Evolutionary conservation across 2,888 invertebrate species (phyloP).

Genomic region (Meiosimyza decipiens): DNA sequence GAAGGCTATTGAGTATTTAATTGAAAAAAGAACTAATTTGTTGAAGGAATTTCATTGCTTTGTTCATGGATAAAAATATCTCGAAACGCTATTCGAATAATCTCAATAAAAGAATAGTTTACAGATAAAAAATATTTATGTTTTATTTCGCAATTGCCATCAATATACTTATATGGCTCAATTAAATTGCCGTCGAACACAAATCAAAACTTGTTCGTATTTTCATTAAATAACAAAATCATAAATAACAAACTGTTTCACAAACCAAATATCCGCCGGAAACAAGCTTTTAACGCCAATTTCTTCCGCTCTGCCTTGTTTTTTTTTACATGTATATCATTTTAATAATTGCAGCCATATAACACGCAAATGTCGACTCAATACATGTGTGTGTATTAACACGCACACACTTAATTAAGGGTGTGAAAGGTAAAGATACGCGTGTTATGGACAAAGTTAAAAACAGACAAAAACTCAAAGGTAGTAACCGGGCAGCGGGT

Average conservation of each 20-base stretch:
- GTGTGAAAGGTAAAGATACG: constrained; percentile 63
- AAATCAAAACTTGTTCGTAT: neutral
- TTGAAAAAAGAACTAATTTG: no score
- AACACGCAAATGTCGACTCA: constrained; percentile 19
- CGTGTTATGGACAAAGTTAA: neutral
- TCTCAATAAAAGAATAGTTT: no score
- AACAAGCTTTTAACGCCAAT: constrained; percentile 27
- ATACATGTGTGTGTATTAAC: constrained; percentile 41
- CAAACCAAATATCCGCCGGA: constrained; percentile 16
- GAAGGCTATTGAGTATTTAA: no score
- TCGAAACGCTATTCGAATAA: no score
- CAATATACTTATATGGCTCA: no score
- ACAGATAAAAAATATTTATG: no score
- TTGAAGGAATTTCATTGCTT: no score
- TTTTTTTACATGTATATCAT: constrained; percentile 1
- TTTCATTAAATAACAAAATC: neutral
- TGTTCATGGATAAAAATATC: no score
- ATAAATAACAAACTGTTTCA: constrained; percentile 2
- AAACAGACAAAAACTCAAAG: neutral
- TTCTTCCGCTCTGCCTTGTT: constrained; percentile 7
- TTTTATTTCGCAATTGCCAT: no score
- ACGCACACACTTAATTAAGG: constrained; percentile 58
- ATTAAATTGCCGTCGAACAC: no score
- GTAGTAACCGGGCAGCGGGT: neutral
- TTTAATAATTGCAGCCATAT: neutral